A percentile compares a stretch with the other conserved stretches of the same genome.
phyloP scores from a whole-genome alignment of 2,113 vertebrate genomes.

The Platysteira castanea region DNA sequence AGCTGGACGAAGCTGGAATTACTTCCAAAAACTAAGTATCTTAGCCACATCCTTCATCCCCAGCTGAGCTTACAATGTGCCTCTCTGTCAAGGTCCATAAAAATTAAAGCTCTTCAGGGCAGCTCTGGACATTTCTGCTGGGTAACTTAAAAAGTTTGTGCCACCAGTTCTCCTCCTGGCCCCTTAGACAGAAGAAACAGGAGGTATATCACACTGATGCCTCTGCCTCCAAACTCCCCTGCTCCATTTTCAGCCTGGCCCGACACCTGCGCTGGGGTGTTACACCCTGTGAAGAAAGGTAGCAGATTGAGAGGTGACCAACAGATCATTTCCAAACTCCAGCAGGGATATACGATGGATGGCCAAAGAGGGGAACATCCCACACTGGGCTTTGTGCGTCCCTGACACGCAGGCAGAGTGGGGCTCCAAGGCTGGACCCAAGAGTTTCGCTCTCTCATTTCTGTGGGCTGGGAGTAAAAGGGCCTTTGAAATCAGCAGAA shows the following conservation, averaged over 20 bases:
- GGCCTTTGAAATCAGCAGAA: background rate
- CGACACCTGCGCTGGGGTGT: background rate
- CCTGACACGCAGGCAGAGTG: accelerated
- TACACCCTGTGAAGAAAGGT: accelerated
- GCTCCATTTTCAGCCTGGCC: background rate
- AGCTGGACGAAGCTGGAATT: background rate
- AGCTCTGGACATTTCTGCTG: background rate
- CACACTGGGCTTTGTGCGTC: accelerated
- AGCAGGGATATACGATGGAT: background rate
- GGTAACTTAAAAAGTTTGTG: background rate
- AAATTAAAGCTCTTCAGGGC: background rate
- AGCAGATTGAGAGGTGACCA: background rate
- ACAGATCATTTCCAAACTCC: background rate
- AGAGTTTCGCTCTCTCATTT: background rate
- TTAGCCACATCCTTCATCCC: background rate
- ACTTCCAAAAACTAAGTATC: background rate
- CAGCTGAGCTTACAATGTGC: accelerated
- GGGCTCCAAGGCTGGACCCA: background rate
- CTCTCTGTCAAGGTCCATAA: background rate
- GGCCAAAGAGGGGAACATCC: background rate
- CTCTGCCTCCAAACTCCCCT: background rate
- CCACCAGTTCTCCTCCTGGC: background rate
- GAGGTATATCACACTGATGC: accelerated
- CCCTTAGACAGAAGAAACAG: background rate
- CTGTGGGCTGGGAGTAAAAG: background rate